Conservation (phyloP, 2,888 invertebrate genomes). For the Teleiodes luculella region DNA sequence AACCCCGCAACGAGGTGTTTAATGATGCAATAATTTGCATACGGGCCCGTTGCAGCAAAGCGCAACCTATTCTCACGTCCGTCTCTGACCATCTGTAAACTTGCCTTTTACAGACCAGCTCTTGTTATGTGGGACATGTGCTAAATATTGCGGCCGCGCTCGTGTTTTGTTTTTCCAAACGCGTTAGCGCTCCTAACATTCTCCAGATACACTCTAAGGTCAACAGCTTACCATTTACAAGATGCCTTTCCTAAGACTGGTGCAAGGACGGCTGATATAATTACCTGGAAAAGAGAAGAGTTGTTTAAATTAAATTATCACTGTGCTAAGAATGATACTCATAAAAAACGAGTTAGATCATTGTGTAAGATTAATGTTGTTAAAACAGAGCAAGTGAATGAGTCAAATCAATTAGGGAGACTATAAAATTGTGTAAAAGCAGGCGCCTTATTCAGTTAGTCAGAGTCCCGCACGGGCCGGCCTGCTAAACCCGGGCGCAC, state of each 20-base stretch:
- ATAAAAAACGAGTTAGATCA: slow-evolving; percentile 30
- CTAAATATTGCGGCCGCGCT: slow-evolving; percentile 19
- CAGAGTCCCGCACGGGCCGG: slow-evolving; percentile 47
- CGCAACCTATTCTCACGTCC: slow-evolving; percentile 71
- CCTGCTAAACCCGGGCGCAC: slow-evolving; percentile 67
- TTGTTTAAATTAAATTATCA: slow-evolving; percentile 30
- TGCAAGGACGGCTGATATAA: slow-evolving; percentile 40
- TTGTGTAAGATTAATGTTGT: slow-evolving; percentile 37
- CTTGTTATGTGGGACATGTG: slow-evolving; percentile 52
- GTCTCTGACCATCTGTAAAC: slow-evolving; percentile 41
- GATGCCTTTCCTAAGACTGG: slow-evolving; percentile 42
- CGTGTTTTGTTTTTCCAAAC: slow-evolving; percentile 21
- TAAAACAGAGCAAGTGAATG: slow-evolving; percentile 42
- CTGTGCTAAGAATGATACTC: slow-evolving; percentile 40
- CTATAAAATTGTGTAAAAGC: slow-evolving; percentile 31
- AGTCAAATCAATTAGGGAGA: slow-evolving; percentile 62
- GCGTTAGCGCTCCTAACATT: slow-evolving; percentile 21
- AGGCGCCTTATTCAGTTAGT: slow-evolving; percentile 37
- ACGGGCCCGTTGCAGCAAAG: slow-evolving; percentile 53
- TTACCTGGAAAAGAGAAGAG: slow-evolving; percentile 61
- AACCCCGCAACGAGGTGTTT: slow-evolving; percentile 67
- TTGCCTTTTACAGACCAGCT: slow-evolving; percentile 56
- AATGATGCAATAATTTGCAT: slow-evolving; percentile 78
- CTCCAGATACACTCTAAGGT: slow-evolving; percentile 21
- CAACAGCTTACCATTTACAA: slow-evolving; percentile 53